phyloP scores from a whole-genome alignment of 2,888 invertebrate genomes.

The Ochlodes sylvanus region DNA sequence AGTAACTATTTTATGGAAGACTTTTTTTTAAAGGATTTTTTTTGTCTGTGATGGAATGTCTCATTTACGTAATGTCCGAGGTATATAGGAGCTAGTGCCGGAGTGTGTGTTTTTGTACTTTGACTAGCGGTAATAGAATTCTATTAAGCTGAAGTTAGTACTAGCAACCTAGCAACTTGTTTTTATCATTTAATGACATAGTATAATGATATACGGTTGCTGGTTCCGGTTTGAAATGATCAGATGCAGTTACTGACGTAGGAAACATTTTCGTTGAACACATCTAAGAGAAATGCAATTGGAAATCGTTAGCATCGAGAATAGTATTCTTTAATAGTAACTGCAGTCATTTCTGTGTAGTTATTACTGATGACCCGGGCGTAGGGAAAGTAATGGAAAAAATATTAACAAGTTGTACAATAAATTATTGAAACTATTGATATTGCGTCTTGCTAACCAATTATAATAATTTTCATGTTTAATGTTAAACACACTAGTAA shows the following conservation, averaged over 20 bases:
- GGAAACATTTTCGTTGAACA: constrained; percentile 4
- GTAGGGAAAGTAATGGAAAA: not conserved
- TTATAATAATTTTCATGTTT: not conserved
- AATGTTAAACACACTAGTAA: not conserved
- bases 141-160: constrained; percentile 3
- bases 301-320: not conserved
- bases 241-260: constrained; percentile 3
- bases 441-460: not conserved
- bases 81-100: too few relatives aligned
- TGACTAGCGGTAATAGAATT: not conserved
- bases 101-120: not conserved
- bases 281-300: constrained; percentile 22
- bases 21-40: too few relatives aligned
- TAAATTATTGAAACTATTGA: too few relatives aligned
- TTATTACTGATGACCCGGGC: not conserved
- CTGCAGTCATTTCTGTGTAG: too few relatives aligned
- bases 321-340: not conserved
- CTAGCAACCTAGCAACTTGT: not conserved
- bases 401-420: too few relatives aligned
- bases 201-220: not conserved
- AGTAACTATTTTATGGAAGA: too few relatives aligned
- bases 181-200: not conserved
- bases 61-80: too few relatives aligned
- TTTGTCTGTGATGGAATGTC: too few relatives aligned
- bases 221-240: constrained; percentile 1